Conservation (phyloP, 2,113 vertebrate genomes). For the Cyprinodon brontotheroides region DNA sequence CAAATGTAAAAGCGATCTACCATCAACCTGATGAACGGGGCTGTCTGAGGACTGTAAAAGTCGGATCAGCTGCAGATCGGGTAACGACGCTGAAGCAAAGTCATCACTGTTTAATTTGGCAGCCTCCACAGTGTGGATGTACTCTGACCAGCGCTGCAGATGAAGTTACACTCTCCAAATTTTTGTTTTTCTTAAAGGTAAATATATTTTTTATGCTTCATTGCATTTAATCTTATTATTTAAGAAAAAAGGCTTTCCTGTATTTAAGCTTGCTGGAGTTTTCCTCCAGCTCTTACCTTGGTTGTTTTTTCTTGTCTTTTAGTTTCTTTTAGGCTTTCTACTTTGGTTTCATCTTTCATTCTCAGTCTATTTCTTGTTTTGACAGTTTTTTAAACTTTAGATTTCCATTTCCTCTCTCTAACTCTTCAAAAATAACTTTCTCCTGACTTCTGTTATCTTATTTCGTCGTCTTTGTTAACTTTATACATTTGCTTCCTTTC, state of each 20-base stretch:
- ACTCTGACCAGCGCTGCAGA: constrained; percentile 15
- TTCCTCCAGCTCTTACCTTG: not conserved
- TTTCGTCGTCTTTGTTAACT: constrained; percentile 30
- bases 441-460: constrained; percentile 13
- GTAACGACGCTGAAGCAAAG: constrained; percentile 21
- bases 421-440: constrained; percentile 1
- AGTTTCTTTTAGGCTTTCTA: not conserved
- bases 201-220: constrained; percentile 32
- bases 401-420: constrained; percentile 14
- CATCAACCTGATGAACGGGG: constrained; percentile 21
- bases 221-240: constrained; percentile 5
- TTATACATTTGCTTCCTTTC: constrained; percentile 30
- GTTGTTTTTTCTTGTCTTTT: not conserved
- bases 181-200: constrained; percentile 36
- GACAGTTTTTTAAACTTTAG: not conserved
- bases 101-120: constrained; percentile 48
- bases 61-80: constrained; percentile 29
- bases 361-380: constrained; percentile 14
- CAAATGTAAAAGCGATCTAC: constrained; percentile 11
- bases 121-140: constrained; percentile 4
- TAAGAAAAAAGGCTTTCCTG: constrained; percentile 8
- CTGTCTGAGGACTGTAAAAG: constrained; percentile 16
- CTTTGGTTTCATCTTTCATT: not conserved
- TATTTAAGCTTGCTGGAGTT: constrained; percentile 3
- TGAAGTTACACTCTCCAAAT: constrained; percentile 37